Percentiles rank a stretch among this genome's conserved stretches.
Conservation (phyloP, 1,140 invertebrate species). For the Coenobita brevimanus region DNA sequence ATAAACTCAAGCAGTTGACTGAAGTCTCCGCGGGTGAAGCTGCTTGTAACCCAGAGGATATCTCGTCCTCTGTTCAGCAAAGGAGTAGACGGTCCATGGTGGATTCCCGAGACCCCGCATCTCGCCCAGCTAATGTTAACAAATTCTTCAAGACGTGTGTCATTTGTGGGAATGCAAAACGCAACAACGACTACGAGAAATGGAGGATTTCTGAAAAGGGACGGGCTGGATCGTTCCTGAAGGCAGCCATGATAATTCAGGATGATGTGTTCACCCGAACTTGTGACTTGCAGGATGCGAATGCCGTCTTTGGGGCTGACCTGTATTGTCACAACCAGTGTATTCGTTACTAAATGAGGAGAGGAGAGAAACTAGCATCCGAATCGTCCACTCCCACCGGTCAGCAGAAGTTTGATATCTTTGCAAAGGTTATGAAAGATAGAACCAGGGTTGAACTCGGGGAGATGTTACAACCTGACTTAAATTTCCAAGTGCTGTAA, state of each 20-base stretch:
- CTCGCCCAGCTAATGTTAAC: too few species aligned
- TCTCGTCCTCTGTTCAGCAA: too few species aligned
- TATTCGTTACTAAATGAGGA: background rate
- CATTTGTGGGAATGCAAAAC: too few species aligned
- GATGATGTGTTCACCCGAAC: background rate
- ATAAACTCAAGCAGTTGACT: too few species aligned
- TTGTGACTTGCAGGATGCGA: background rate
- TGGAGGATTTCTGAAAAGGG: background rate
- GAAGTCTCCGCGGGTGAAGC: too few species aligned
- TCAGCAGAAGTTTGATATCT: background rate
- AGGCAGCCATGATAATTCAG: background rate
- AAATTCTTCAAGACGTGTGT: too few species aligned
- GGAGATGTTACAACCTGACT: too few species aligned
- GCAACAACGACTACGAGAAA: background rate
- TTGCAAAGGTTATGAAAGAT: background rate
- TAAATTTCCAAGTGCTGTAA: too few species aligned
- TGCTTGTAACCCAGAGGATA: too few species aligned
- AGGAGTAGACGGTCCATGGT: too few species aligned
- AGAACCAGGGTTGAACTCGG: too few species aligned
- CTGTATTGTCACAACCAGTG: background rate
- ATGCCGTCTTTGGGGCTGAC: slow-evolving; percentile 13
- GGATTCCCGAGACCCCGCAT: too few species aligned
- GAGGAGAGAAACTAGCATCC: background rate
- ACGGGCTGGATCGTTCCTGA: background rate
- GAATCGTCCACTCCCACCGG: background rate